phyloP scores from a whole-genome alignment of 2,797 vertebrate species.

The Gymnopithys bicolor region DNA sequence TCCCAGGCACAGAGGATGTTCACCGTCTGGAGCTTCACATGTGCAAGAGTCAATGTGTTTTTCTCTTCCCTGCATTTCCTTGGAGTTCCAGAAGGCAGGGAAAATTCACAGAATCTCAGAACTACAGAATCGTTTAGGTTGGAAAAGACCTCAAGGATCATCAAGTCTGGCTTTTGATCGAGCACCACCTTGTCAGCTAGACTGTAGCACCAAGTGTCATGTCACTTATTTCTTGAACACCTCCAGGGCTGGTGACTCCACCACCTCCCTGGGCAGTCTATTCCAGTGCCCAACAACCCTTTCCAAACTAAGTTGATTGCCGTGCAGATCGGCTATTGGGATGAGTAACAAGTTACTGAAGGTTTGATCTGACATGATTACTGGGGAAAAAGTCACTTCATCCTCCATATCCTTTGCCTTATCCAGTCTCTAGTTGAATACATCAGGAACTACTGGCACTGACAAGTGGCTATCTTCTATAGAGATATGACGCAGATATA shows the following conservation, averaged over 20 bases:
- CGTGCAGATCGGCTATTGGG: neutral
- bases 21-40: constrained; percentile 37
- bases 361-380: neutral
- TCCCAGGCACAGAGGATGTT: constrained; percentile 19
- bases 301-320: neutral
- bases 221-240: neutral
- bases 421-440: neutral
- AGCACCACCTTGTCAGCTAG: neutral
- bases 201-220: neutral
- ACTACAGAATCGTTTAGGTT: neutral
- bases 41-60: constrained; percentile 27
- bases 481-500: neutral
- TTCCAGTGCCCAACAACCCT: neutral
- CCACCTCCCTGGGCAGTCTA: neutral
- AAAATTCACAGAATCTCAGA: neutral
- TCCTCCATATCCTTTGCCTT: neutral
- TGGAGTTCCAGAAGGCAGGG: neutral
- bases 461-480: neutral
- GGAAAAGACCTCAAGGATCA: neutral
- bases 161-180: neutral
- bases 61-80: neutral
- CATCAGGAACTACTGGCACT: neutral
- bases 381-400: neutral
- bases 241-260: neutral
- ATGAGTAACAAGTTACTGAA: neutral